phyloP scores from a whole-genome alignment of 92 coral and sea anemone species.

The Umimayanthus kanabou region DNA sequence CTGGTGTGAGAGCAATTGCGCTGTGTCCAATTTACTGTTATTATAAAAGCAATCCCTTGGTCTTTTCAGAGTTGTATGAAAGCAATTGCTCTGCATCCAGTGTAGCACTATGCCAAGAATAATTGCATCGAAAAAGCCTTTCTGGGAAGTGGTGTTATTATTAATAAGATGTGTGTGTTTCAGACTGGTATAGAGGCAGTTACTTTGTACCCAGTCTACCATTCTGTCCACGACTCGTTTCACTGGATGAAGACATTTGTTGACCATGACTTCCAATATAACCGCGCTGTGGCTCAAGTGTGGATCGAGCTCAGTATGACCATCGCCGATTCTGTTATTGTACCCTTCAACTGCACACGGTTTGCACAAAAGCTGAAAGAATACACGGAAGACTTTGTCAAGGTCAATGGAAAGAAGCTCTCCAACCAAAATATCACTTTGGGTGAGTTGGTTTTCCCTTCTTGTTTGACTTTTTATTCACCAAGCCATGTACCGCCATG shows the following conservation, averaged over 20 bases:
- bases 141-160: no score
- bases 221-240: slow-evolving; percentile 73
- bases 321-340: slow-evolving; percentile 59
- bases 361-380: slow-evolving; percentile 51
- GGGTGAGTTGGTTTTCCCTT: slow-evolving; percentile 40
- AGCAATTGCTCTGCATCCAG: no score
- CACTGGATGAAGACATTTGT: slow-evolving; percentile 80
- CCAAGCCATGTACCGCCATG: no score
- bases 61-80: no score
- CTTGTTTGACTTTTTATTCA: neutral
- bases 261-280: slow-evolving; percentile 72
- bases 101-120: no score
- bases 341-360: slow-evolving; percentile 70
- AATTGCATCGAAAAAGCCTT: no score
- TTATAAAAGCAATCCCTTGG: no score
- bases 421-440: slow-evolving; percentile 56
- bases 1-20: no score
- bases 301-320: slow-evolving; percentile 62
- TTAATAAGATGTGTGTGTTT: neutral
- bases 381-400: slow-evolving; percentile 54
- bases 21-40: neutral
- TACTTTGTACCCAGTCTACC: slow-evolving; percentile 72
- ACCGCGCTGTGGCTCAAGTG: slow-evolving; percentile 70
- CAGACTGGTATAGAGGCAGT: slow-evolving; percentile 42
- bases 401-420: slow-evolving; percentile 39